Evolutionary conservation across 2,888 invertebrate species (phyloP).

Genomic region (Micoletzkya japonica): DNA sequence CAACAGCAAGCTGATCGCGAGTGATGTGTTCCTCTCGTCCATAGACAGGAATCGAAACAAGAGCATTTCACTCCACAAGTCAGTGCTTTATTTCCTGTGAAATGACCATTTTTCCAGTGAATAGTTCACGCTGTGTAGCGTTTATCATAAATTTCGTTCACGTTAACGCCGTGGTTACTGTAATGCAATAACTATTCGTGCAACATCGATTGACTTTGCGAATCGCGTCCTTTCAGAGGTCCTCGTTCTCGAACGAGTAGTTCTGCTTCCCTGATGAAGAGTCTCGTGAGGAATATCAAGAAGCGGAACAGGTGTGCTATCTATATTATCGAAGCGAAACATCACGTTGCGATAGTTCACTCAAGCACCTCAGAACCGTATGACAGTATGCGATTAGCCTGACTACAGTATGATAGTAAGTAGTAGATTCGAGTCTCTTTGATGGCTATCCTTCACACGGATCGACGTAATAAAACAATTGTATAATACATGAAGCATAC

Average conservation of each 20-base stretch:
- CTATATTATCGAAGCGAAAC: too few species aligned
- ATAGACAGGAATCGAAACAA: slow-evolving; percentile 20
- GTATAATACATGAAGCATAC: too few species aligned
- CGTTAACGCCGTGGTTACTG: too few species aligned
- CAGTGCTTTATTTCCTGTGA: neutral
- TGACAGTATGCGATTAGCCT: too few species aligned
- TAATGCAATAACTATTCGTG: too few species aligned
- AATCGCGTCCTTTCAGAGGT: too few species aligned
- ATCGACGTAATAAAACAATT: too few species aligned
- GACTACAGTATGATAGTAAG: too few species aligned
- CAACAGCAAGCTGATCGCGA: slow-evolving; percentile 25
- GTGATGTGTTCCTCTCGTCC: slow-evolving; percentile 20
- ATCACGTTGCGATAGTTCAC: too few species aligned
- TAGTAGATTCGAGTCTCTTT: too few species aligned
- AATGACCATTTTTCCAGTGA: neutral
- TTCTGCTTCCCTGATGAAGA: slow-evolving; percentile 37
- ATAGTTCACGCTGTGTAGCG: neutral
- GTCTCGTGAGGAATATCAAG: slow-evolving; percentile 24
- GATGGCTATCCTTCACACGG: too few species aligned
- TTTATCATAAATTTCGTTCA: neutral
- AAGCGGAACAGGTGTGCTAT: slow-evolving; percentile 13
- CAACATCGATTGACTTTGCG: slow-evolving; percentile 22
- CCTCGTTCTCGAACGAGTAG: slow-evolving; percentile 42
- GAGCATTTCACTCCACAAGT: slow-evolving; percentile 21
- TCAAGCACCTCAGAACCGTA: too few species aligned